These are phyloP conservation scores for Ochropacha duplaris DNA, from an alignment of 2,888 invertebrate genomes.

Conservation along the genomic window DNA sequence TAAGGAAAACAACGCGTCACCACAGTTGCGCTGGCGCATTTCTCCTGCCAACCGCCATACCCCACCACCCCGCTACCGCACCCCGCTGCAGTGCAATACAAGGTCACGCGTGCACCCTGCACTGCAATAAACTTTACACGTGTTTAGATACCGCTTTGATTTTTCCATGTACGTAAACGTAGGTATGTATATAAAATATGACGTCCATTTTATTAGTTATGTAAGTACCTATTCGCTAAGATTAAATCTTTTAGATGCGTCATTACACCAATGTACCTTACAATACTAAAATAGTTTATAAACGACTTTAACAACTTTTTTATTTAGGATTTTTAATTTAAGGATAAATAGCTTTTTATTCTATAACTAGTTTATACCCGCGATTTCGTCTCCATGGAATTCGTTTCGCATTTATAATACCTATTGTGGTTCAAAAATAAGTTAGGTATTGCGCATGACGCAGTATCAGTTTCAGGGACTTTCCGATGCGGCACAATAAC, in stretches of 20 bases:
- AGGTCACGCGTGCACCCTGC: slow-evolving; percentile 61
- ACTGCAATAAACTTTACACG: slow-evolving; percentile 60
- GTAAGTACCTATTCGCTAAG: not conserved
- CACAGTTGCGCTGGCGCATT: slow-evolving; percentile 53
- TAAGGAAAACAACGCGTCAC: slow-evolving; percentile 56
- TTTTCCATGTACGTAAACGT: slow-evolving; percentile 15
- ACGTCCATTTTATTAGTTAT: not conserved
- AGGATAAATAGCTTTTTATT: too few species aligned
- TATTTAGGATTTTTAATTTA: too few species aligned
- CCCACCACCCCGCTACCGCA: slow-evolving; percentile 14
- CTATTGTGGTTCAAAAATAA: too few species aligned
- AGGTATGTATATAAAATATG: slow-evolving; percentile 13
- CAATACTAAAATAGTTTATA: not conserved
- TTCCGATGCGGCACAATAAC: slow-evolving; percentile 6
- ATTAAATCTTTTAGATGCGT: not conserved
- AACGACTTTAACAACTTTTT: too few species aligned
- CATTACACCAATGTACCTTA: not conserved
- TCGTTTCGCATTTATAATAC: too few species aligned
- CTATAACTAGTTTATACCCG: too few species aligned
- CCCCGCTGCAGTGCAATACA: slow-evolving; percentile 21
- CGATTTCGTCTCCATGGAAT: too few species aligned
- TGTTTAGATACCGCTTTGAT: slow-evolving; percentile 36
- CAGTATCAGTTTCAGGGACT: slow-evolving; percentile 7
- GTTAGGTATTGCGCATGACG: not conserved
- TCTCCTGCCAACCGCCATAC: slow-evolving; percentile 36